phyloP scores from a whole-genome alignment of 2,888 invertebrate species.

The Tigriopus californicus region DNA sequence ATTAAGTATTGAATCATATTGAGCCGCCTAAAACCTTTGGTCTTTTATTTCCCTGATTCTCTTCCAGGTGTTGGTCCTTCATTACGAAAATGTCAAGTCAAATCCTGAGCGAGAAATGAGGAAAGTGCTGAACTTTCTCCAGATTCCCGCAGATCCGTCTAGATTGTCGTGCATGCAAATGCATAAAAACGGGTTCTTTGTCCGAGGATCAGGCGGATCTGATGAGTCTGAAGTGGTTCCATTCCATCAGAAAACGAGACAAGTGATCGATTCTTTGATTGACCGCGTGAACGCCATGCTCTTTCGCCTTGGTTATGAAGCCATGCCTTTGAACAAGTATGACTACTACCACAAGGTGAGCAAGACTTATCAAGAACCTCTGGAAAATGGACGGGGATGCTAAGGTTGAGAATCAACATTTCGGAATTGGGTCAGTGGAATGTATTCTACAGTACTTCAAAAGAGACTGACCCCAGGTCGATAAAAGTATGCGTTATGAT shows the following conservation, averaged over 20 bases:
- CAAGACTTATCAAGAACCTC: no score
- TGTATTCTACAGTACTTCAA: no score
- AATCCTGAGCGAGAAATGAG: conserved; percentile 22
- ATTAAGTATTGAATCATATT: no score
- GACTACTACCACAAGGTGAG: conserved; percentile 17
- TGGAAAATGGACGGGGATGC: no score
- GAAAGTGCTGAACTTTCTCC: conserved; percentile 22
- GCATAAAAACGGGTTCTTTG: conserved; percentile 23
- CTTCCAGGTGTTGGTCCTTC: conserved; percentile 22
- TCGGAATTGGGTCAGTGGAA: no score
- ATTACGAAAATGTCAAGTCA: conserved; percentile 24
- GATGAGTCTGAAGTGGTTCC: conserved; percentile 2
- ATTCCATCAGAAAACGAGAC: background rate
- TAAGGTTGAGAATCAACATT: no score
- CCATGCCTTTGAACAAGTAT: conserved; percentile 18
- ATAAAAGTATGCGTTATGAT: no score
- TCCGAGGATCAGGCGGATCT: conserved; percentile 3
- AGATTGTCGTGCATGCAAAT: conserved; percentile 23
- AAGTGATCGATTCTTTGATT: conserved; percentile 17
- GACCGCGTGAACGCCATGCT: conserved; percentile 17
- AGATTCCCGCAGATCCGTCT: conserved; percentile 21
- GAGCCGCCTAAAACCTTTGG: no score
- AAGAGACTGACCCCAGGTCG: no score
- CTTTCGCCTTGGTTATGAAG: background rate
- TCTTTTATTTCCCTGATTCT: no score